Conservation (phyloP, 2,797 vertebrate species). For the Myripristis jacobus region DNA sequence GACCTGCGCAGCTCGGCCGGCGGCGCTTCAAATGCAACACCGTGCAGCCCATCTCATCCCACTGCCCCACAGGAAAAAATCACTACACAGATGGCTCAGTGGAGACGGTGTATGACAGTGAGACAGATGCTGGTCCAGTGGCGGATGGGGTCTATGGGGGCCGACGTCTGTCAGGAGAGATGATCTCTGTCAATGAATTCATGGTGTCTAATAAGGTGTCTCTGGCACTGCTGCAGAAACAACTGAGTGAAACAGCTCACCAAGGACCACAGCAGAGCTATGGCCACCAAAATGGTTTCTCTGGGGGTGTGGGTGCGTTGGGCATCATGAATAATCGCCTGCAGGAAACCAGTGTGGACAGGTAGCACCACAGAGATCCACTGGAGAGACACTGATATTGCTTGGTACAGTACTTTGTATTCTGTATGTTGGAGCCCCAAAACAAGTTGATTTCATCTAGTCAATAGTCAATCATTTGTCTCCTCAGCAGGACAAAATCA, state of each 20-base stretch:
- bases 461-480: conserved; percentile 1
- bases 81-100: conserved; percentile 79
- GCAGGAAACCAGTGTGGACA: conserved; percentile 86
- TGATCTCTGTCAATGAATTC: conserved; percentile 87
- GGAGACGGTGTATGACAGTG: conserved; percentile 85
- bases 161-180: conserved; percentile 83
- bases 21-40: conserved; percentile 79
- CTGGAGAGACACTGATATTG: conserved; percentile 1
- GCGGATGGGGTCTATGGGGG: conserved; percentile 74
- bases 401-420: conserved; percentile 3
- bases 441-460: not conserved
- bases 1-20: conserved; percentile 57
- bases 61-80: conserved; percentile 60
- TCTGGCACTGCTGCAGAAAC: conserved; percentile 86
- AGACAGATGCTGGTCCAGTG: conserved; percentile 76
- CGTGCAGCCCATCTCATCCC: conserved; percentile 77
- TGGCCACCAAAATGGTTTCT: conserved; percentile 83
- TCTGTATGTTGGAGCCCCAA: conserved; percentile 7
- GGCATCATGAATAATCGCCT: conserved; percentile 88
- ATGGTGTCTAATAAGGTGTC: conserved; percentile 86
- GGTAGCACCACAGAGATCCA: conserved; percentile 68
- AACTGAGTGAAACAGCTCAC: conserved; percentile 86
- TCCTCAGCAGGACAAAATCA: conserved; percentile 9
- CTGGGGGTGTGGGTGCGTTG: conserved; percentile 84
- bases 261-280: conserved; percentile 83